Percentiles rank a stretch among this genome's conserved stretches.
Evolutionary conservation across 2,113 vertebrate species (phyloP).

Genomic region (Copsychus sechellarum): DNA sequence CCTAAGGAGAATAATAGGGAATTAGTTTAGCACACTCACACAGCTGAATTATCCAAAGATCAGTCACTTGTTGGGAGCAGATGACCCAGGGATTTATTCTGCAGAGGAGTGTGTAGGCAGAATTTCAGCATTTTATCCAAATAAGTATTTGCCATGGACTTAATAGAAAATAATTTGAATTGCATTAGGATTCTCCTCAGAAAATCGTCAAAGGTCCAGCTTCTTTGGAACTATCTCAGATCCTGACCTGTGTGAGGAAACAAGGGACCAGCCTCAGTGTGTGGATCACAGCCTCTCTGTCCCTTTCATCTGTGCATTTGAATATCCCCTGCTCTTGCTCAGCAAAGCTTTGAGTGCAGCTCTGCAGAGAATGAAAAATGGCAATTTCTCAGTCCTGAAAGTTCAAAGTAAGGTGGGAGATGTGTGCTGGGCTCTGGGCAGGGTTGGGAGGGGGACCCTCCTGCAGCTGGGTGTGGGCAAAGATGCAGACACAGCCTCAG

Average conservation of each 20-base stretch:
- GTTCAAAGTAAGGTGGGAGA: neutral
- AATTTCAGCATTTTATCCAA: slow-evolving; percentile 30
- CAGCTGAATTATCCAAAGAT: slow-evolving; percentile 49
- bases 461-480: neutral
- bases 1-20: slow-evolving; percentile 59
- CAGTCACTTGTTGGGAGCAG: slow-evolving; percentile 40
- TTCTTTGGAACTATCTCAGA: neutral
- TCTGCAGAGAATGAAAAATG: neutral
- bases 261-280: neutral
- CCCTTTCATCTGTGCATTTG: neutral
- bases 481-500: neutral
- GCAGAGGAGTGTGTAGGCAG: neutral
- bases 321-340: neutral
- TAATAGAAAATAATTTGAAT: slow-evolving; percentile 12
- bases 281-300: neutral
- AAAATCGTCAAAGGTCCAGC: neutral
- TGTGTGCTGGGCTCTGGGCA: neutral
- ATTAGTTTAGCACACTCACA: slow-evolving; percentile 36
- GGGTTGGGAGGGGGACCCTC: neutral
- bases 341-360: neutral
- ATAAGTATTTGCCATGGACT: neutral
- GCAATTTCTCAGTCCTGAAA: neutral
- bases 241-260: neutral
- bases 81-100: neutral
- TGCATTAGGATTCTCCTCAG: neutral